Base-by-base conservation (phyloP, 1,140 invertebrate species). In the Phenacoccus solenopsis region DNA sequence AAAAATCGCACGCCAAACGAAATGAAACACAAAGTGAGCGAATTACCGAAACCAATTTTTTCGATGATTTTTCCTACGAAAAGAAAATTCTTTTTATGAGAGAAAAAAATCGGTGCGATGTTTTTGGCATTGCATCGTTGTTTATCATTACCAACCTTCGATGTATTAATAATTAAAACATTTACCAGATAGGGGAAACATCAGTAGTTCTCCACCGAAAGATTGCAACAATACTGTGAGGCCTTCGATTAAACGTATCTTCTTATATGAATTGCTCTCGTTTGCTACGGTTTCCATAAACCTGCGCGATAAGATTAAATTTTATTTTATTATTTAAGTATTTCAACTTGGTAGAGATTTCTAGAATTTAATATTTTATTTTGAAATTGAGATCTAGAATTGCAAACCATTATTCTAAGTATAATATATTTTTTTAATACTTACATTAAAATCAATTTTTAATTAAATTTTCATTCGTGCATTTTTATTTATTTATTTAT, bases 121-220 rank as follows among this genome's bases (percentile, higher is more conserved):
- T 10, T 9, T 49, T 49, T n/a, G 4, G 5, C 38, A 9, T 10
- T n/a, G 30, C 30, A 7, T 13, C 13, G 30, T 13, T 5, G 30
- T n/a, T n/a, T 16, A 49, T n/a, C 38, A n/a, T n/a, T 9, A 49
- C 38, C 20, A 49, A 49, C 38, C 38, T 49, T n/a, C 3, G 16
- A 49, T 49, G n/a, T 49, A 49, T 4, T 49, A 49, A 49, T 9
- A 49, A 49, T 49, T 49, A 4, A 49, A 49, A 49, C 20, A 49
- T 16, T 75, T 77, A 82, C 86, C 85, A 16, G 91, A 92, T 10
- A 92, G 75, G 77, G 94, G 93, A 79, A 95, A 90, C 74, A 94
- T 91, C 0, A 91, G 91, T 70, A 94, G 78, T 79, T 96, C 92
- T n/a, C 94, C 93, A 21, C 86, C 79, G 73, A 95, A 88, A 73